These are phyloP conservation scores for Epizoanthus scotinus DNA, from an alignment of 92 coral and sea anemone species.

Conservation along the genomic window DNA sequence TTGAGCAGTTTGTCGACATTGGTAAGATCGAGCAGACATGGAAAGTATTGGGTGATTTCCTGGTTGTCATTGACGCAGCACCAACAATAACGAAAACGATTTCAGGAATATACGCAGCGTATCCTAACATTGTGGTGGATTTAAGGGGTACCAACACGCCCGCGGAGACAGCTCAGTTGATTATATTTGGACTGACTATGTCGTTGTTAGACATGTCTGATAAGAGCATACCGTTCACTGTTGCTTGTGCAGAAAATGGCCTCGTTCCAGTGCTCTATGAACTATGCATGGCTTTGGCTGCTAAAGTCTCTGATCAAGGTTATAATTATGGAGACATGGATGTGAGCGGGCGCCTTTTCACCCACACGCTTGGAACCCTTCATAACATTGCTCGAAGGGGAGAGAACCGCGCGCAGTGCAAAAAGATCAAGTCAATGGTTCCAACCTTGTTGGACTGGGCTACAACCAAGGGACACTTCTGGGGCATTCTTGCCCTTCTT, in stretches of 20 bases:
- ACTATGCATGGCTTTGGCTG: conserved; percentile 30
- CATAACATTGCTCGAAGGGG: conserved; percentile 37
- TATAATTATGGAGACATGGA: conserved; percentile 18
- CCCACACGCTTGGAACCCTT: conserved; percentile 32
- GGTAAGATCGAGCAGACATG: conserved; percentile 18
- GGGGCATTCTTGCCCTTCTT: conserved; percentile 23
- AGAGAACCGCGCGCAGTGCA: conserved; percentile 24
- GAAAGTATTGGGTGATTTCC: conserved; percentile 17
- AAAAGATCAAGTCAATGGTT: conserved; percentile 18
- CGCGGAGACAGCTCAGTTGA: conserved; percentile 21
- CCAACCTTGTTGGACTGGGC: conserved; percentile 39
- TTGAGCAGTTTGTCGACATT: conserved; percentile 34
- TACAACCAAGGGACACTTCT: conserved; percentile 22
- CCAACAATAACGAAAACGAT: not conserved
- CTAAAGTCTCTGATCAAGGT: conserved; percentile 34
- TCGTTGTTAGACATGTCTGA: conserved; percentile 20
- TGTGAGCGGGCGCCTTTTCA: conserved; percentile 26
- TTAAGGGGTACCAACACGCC: conserved; percentile 7
- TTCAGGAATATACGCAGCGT: too few relatives aligned
- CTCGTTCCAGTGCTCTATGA: conserved; percentile 26
- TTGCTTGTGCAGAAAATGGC: conserved; percentile 26
- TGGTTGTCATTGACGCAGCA: conserved; percentile 6
- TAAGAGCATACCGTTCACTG: conserved; percentile 8
- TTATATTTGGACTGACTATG: conserved; percentile 29
- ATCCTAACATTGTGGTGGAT: not conserved